These are phyloP conservation scores for Torymus aiolomorphi DNA, from an alignment of 2,888 invertebrate genomes.

Conservation along the genomic window DNA sequence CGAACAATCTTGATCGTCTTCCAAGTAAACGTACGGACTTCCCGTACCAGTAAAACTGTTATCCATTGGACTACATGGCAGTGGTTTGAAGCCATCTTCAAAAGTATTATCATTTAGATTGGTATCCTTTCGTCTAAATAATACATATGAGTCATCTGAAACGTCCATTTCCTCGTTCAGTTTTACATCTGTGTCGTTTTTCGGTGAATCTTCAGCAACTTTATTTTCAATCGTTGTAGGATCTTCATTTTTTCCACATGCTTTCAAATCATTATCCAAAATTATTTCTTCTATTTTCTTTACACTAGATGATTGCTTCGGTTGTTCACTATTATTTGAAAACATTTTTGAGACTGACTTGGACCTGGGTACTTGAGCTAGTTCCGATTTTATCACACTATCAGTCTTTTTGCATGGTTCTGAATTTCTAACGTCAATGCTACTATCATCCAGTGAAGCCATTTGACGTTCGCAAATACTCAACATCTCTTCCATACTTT, in stretches of 20 bases:
- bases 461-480: conserved; percentile 65
- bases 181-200: no score
- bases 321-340: not conserved
- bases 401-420: conserved; percentile 51
- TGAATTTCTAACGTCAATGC: conserved; percentile 47
- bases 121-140: no score
- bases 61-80: conserved; percentile 1
- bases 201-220: no score
- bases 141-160: no score
- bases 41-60: not conserved
- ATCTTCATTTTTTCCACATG: not conserved
- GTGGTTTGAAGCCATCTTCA: not conserved
- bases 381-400: conserved; percentile 33
- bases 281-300: not conserved
- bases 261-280: conserved; percentile 13
- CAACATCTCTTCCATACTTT: conserved; percentile 60
- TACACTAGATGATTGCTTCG: not conserved
- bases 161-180: no score
- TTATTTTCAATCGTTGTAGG: no score
- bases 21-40: not conserved
- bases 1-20: conserved; percentile 45
- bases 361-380: conserved; percentile 37
- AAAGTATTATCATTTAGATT: not conserved
- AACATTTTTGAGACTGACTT: conserved; percentile 46
- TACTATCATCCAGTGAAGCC: conserved; percentile 63